phyloP scores from a whole-genome alignment of 2,797 vertebrate genomes.

The Hydrophis major region DNA sequence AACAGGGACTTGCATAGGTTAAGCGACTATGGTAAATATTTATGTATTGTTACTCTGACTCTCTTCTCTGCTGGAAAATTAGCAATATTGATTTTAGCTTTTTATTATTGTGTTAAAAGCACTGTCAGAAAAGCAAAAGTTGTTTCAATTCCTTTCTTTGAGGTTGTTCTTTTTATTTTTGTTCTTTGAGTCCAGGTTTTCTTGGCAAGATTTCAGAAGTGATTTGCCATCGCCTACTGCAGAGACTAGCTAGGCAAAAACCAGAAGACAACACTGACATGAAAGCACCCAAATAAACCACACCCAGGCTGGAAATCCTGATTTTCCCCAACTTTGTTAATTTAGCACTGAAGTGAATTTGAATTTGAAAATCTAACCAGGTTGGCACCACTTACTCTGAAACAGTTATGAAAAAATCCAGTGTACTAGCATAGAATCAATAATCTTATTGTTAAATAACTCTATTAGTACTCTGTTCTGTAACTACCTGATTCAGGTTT shows the following conservation, averaged over 20 bases:
- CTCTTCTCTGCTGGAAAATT: constrained; percentile 35
- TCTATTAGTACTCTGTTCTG: background rate
- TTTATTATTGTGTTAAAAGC: constrained; percentile 55
- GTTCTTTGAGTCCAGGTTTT: background rate
- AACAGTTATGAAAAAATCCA: background rate
- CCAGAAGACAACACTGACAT: background rate
- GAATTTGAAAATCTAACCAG: background rate
- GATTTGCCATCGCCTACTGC: background rate
- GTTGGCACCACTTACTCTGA: background rate
- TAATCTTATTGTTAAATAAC: background rate
- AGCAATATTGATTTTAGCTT: constrained; percentile 42
- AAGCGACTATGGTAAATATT: constrained; percentile 53
- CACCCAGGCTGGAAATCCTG: background rate
- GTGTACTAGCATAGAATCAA: background rate
- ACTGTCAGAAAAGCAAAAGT: constrained; percentile 53
- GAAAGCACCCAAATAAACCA: background rate
- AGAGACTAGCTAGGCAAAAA: background rate
- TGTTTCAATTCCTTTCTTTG: constrained; percentile 41
- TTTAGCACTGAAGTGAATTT: background rate
- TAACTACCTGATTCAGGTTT: background rate
- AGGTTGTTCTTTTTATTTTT: background rate
- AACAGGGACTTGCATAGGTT: constrained; percentile 48
- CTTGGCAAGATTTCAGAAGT: background rate
- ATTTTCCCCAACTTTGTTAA: background rate
- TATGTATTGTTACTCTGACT: constrained; percentile 54